Conservation (phyloP, 2,797 vertebrate genomes). For the Chloroceryle amazona region DNA sequence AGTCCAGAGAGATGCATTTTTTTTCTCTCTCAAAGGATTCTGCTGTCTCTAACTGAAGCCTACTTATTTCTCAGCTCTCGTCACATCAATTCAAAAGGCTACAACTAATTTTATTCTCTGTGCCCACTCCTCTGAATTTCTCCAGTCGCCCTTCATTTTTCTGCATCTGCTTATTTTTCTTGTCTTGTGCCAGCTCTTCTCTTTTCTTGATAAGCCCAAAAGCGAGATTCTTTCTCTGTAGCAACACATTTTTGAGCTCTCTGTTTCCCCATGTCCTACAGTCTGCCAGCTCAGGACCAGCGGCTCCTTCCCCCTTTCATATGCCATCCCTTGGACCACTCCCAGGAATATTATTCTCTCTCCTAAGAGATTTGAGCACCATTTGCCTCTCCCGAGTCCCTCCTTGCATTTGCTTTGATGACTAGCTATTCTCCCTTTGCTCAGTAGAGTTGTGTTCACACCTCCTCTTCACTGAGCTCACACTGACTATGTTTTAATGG, state of each 20-base stretch:
- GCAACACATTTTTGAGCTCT: background rate
- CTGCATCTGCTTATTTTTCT: background rate
- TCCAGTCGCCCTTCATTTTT: background rate
- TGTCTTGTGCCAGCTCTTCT: background rate
- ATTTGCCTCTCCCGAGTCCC: background rate
- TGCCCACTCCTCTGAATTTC: slow-evolving; percentile 7
- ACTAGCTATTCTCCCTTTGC: slow-evolving; percentile 9
- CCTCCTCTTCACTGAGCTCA: slow-evolving; percentile 56
- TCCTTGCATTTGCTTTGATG: background rate
- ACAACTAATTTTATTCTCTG: slow-evolving; percentile 19
- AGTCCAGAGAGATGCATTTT: background rate
- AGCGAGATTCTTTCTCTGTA: background rate
- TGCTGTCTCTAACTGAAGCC: background rate
- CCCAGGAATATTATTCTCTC: background rate
- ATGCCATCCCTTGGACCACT: background rate
- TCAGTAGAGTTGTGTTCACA: slow-evolving; percentile 34
- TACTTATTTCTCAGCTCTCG: background rate
- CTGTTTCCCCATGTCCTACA: background rate
- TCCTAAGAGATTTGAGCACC: background rate
- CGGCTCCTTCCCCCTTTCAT: background rate
- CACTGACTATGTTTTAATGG: slow-evolving; percentile 24
- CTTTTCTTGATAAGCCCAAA: background rate
- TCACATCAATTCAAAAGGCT: background rate
- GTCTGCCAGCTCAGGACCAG: slow-evolving; percentile 10
- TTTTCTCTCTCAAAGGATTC: background rate